These are phyloP conservation scores for Caenorhabditis briggsae DNA, from an alignment of 1,140 invertebrate genomes.

Conservation along the genomic window DNA sequence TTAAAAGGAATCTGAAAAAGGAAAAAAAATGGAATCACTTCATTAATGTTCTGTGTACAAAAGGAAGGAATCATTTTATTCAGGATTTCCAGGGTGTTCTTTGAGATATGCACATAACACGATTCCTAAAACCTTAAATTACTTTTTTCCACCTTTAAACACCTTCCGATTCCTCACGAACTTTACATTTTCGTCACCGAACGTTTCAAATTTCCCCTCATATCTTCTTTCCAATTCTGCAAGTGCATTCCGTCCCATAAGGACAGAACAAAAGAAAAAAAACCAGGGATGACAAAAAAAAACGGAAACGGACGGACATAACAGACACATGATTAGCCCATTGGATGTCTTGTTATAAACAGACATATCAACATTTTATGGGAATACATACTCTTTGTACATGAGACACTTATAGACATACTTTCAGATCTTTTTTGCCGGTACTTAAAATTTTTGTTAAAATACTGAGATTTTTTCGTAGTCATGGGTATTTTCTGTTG, in stretches of 20 bases:
- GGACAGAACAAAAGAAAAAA: neutral
- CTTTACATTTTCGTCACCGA: neutral
- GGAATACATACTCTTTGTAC: neutral
- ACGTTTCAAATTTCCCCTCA: constrained; percentile 31
- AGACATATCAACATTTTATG: constrained; percentile 40
- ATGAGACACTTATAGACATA: constrained; percentile 34
- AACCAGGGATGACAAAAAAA: neutral
- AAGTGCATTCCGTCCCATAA: constrained; percentile 1
- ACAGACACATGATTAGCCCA: constrained; percentile 30
- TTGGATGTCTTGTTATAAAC: constrained; percentile 45
- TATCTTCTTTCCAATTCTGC: neutral
- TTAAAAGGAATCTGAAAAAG: neutral
- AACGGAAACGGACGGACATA: constrained; percentile 3
- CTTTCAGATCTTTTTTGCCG: neutral
- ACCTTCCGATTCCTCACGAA: neutral
- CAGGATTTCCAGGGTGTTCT: no score
- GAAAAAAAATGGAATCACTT: neutral
- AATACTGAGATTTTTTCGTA: neutral
- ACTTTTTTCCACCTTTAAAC: no score
- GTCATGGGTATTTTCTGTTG: neutral
- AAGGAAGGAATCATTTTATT: no score
- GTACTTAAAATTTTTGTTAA: neutral
- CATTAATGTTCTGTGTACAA: no score
- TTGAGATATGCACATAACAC: no score
- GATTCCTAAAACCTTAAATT: no score